Percentiles rank a stretch among this genome's conserved stretches.
Conservation (phyloP, 2,797 vertebrate genomes). For the Falco rusticolus region DNA sequence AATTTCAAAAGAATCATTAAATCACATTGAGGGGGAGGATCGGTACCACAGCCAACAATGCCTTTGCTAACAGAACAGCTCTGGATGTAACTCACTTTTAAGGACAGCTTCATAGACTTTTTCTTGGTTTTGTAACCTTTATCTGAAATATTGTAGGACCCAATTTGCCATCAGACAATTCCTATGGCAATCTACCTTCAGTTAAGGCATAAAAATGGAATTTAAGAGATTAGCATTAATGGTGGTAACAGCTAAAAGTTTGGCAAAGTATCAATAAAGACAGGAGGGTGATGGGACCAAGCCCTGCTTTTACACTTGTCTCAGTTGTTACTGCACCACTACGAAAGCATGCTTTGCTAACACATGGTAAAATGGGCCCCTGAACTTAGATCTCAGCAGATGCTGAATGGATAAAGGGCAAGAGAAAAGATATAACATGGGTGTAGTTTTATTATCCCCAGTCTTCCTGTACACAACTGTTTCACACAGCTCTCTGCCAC, state of each 20-base stretch:
- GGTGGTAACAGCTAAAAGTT: background rate
- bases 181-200: background rate
- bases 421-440: background rate
- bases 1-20: background rate
- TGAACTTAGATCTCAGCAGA: background rate
- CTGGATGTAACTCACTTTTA: background rate
- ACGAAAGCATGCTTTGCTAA: background rate
- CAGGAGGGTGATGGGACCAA: fast-evolving
- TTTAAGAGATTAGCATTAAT: background rate
- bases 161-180: background rate
- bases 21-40: background rate
- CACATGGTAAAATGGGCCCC: background rate
- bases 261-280: background rate
- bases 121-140: background rate
- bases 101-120: background rate
- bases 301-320: background rate
- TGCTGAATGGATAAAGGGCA: background rate
- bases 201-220: background rate
- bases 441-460: background rate
- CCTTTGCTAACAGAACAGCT: background rate
- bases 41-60: background rate
- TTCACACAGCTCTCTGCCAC: background rate
- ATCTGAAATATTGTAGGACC: background rate
- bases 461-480: background rate
- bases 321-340: background rate